Percentiles rank a stretch among this genome's conserved stretches.
phyloP scores from a whole-genome alignment of 2,113 vertebrate genomes.

The Brachypodius melanocephalos region DNA sequence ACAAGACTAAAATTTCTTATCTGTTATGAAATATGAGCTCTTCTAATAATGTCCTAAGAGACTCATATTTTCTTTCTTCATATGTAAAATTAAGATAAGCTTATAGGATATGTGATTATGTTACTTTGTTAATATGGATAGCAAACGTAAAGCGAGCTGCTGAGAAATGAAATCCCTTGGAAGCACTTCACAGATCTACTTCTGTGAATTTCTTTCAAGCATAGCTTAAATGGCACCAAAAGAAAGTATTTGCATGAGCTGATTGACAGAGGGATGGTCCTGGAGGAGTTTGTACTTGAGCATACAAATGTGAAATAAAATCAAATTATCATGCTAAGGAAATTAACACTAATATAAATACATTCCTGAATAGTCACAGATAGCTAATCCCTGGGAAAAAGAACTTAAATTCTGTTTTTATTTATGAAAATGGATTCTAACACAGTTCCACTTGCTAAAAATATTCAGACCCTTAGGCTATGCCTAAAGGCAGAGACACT shows the following conservation, averaged over 20 bases:
- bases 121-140: constrained; percentile 8
- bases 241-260: background rate
- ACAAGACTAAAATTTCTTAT: background rate
- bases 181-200: background rate
- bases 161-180: background rate
- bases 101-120: background rate
- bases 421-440: constrained; percentile 62
- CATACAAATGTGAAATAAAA: constrained; percentile 52
- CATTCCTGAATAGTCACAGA: constrained; percentile 28
- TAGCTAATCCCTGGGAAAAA: constrained; percentile 34
- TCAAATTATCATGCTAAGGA: constrained; percentile 43
- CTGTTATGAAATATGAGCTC: background rate
- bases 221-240: background rate
- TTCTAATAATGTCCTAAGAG: background rate
- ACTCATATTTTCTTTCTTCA: background rate
- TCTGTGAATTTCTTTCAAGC: background rate
- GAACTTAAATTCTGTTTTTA: constrained; percentile 49
- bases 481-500: constrained; percentile 45
- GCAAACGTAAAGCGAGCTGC: background rate
- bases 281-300: constrained; percentile 14
- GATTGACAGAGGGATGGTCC: constrained; percentile 13
- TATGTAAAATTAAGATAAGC: constrained; percentile 17
- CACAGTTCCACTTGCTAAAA: constrained; percentile 48
- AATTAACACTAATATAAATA: constrained; percentile 46
- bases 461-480: constrained; percentile 53